phyloP scores from a whole-genome alignment of 2,113 vertebrate genomes.

The Forbesichthys papilliferus region DNA sequence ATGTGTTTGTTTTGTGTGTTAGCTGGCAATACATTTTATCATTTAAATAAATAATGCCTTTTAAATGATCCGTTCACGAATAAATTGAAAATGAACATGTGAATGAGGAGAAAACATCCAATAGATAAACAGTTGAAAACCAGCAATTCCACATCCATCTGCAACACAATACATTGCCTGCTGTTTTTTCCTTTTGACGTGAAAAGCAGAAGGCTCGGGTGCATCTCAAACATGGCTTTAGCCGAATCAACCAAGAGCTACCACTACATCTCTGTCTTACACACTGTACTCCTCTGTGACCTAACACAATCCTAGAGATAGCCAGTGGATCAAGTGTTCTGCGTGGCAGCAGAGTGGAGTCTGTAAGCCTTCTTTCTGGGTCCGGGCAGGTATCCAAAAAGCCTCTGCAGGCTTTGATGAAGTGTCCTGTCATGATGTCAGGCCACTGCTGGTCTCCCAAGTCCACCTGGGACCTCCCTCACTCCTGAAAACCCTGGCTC shows the following conservation, averaged over 20 bases:
- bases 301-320: constrained; percentile 29
- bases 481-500: background rate
- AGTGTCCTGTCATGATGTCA: constrained; percentile 74
- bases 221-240: constrained; percentile 12
- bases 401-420: constrained; percentile 65
- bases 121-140: constrained; percentile 26
- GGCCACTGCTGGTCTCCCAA: constrained; percentile 46
- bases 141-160: constrained; percentile 37
- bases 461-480: constrained; percentile 64
- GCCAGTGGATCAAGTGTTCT: constrained; percentile 18
- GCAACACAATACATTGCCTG: constrained; percentile 35
- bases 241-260: background rate
- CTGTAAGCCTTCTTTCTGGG: constrained; percentile 42
- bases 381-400: constrained; percentile 57
- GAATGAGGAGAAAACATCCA: constrained; percentile 16
- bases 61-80: too few species aligned
- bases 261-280: background rate
- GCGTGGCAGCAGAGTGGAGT: constrained; percentile 42
- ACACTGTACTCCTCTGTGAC: constrained; percentile 7
- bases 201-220: constrained; percentile 26
- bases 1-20: too few species aligned
- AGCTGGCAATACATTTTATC: too few species aligned
- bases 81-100: background rate
- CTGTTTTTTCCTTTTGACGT: too few species aligned
- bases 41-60: too few species aligned